Percentiles rank a stretch among this genome's conserved stretches.
phyloP scores from a whole-genome alignment of 2,113 vertebrate genomes.

The Perognathus longimembris region DNA sequence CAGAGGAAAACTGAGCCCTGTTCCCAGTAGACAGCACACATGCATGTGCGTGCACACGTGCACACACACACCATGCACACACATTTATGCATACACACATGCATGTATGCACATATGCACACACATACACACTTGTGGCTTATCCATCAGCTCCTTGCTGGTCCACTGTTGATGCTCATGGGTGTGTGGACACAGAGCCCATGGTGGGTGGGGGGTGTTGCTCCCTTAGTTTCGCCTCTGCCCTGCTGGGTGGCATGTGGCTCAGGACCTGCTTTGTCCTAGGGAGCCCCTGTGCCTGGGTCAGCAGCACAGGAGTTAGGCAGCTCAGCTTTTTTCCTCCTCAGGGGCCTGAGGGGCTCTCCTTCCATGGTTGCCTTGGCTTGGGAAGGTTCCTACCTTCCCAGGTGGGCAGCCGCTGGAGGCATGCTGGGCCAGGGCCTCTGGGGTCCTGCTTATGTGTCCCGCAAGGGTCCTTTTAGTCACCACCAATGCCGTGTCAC shows the following conservation, averaged over 20 bases:
- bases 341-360: neutral
- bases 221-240: rapidly evolving
- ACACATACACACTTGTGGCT: no score
- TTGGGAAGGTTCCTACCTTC: no score
- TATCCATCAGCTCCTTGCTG: neutral
- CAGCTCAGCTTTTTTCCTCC: neutral
- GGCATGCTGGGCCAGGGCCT: neutral
- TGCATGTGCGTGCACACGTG: no score
- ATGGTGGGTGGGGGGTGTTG: rapidly evolving
- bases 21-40: neutral
- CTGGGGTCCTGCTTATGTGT: neutral
- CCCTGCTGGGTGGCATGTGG: no score
- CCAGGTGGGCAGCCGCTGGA: neutral
- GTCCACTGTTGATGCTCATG: no score
- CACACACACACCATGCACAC: no score
- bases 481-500: neutral
- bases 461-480: neutral
- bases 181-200: neutral
- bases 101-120: neutral
- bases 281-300: neutral
- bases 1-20: neutral
- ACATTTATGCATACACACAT: no score
- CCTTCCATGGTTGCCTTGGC: neutral
- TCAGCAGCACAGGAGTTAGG: neutral
- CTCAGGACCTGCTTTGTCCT: neutral